phyloP scores from a whole-genome alignment of 2,888 invertebrate species.

The Catonia carolina region DNA sequence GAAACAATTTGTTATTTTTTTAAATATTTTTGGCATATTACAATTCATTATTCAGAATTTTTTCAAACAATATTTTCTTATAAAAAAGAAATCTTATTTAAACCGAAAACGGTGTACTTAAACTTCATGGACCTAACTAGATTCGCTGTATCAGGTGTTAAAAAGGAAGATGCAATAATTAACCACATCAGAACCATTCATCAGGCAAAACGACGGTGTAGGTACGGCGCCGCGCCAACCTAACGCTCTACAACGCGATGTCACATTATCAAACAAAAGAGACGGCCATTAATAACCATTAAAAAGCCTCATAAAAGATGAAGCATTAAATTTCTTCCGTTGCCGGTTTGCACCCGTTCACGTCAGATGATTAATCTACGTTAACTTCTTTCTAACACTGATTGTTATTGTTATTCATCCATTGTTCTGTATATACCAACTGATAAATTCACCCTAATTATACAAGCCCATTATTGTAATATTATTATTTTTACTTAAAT shows the following conservation, averaged over 20 bases:
- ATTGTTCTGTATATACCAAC: too few species aligned
- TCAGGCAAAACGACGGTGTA: slow-evolving; percentile 10
- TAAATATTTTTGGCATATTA: too few species aligned
- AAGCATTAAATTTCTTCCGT: slow-evolving; percentile 20
- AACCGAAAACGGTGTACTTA: too few species aligned
- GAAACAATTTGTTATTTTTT: too few species aligned
- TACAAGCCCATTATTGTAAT: too few species aligned
- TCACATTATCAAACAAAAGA: slow-evolving; percentile 25
- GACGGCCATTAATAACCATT: slow-evolving; percentile 26
- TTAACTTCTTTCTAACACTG: not conserved
- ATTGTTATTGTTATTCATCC: not conserved
- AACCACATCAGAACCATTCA: slow-evolving; percentile 9
- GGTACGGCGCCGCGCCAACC: slow-evolving; percentile 2
- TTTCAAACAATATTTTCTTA: too few species aligned
- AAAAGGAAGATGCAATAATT: not conserved
- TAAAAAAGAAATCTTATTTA: too few species aligned
- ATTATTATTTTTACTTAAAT: too few species aligned
- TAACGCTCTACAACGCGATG: slow-evolving; percentile 10
- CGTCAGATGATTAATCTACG: slow-evolving; percentile 17
- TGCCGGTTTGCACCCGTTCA: not conserved
- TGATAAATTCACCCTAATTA: too few species aligned
- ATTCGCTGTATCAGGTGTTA: too few species aligned
- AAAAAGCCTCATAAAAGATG: slow-evolving; percentile 27
- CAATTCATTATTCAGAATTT: too few species aligned
- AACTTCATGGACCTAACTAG: too few species aligned